Base-by-base conservation (phyloP, 2,797 vertebrate species). In the Periophthalmus magnuspinnatus region DNA sequence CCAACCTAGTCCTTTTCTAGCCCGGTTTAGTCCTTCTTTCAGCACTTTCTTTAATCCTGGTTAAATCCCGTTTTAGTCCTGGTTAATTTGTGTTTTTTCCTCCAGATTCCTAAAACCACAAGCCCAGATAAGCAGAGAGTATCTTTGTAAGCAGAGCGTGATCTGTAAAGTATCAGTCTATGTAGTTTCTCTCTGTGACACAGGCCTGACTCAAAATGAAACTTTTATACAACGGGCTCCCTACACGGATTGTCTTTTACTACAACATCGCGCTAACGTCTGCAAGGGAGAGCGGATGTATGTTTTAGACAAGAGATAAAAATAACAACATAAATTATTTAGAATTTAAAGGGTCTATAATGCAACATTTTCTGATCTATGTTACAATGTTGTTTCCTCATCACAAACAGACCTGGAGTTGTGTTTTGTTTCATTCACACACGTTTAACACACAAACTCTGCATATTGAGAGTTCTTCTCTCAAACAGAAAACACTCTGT, bases 191-290 rank as follows among this genome's bases (percentile, higher is more conserved):
- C 52, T 13, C 1, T 1, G 21, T 55, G 54, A 55, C 54, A 55
- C 11, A 24, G 11, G 21, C 8, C 54, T 24, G 22, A 9, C 54
- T 13, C 21, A 21, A 22, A 13, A 55, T 55, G 55, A 55, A 55
- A 55, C 54, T 55, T 55, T 55, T 8, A 55, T 55, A 24, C 13
- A 55, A 55, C 55, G 54, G 55, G 54, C 54, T 55, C n/a, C 54
- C 10, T 55, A 55, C 52, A 55, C 13, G 52, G 21, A 24, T 55
- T 55, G 7, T 21, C 52, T 55, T 21, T 55, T 55, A 55, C 19
- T 24, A 11, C 52, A 13, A 55, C 54, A 55, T 54, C 2, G 10
- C 2, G 0, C 21, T 5, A n/a, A 22, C n/a, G 22, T 5, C 10
- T 11, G 21, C 21, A 5, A 8, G 22, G 54, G 22, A 13, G n/a